Base-by-base conservation (phyloP, 2,113 vertebrate species). In the Notarius lentiginosus region DNA sequence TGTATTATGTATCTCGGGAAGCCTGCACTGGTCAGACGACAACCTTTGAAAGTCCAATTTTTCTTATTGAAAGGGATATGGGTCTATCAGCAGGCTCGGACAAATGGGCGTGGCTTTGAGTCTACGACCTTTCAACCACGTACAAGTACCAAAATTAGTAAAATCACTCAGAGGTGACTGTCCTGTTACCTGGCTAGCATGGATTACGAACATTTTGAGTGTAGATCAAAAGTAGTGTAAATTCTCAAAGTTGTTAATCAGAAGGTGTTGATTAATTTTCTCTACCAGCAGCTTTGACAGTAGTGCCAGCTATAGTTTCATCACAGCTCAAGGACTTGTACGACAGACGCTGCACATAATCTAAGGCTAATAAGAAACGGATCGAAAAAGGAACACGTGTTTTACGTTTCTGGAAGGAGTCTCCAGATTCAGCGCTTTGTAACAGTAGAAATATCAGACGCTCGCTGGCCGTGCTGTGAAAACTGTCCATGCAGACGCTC, bases 1-100 rank as follows among this genome's bases (percentile, higher is more conserved):
- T 4, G 41, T 4, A 41, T 47, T 89, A 88, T 89, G 90, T 90
- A 91, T 91, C 92, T 86, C 86, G 90, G 89, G 66, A 87, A 51
- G 18, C 17, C 58, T 73, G 17, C 30, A 8, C 75, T 24, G 34
- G 51, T 30, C 12, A 79, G 51, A 18, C 61, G n/a, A 27, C 8
- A 22, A 30, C n/a, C 49, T 56, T 11, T 70, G 63, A 70, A 49
- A 30, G 63, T 55, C 22, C 24, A 24, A 8, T 77, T 55, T 75
- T 56, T 56, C 76, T 53, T 1, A n/a, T 15, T 27, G 5, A 77
- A 77, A 2, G 22, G 2, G 22, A 49, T 51, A 24, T 51, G 73
- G 47, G 20, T 24, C 41, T 76, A 47, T 51, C 20, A 5, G 22
- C 20, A 24, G 47, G 20, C 72, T 75, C 24, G 34, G 41, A 47